A percentile compares a stretch with the other conserved stretches of the same genome.
These are phyloP conservation scores for Drosophila siamana DNA, from an alignment of 2,888 invertebrate species.

Conservation along the genomic window DNA sequence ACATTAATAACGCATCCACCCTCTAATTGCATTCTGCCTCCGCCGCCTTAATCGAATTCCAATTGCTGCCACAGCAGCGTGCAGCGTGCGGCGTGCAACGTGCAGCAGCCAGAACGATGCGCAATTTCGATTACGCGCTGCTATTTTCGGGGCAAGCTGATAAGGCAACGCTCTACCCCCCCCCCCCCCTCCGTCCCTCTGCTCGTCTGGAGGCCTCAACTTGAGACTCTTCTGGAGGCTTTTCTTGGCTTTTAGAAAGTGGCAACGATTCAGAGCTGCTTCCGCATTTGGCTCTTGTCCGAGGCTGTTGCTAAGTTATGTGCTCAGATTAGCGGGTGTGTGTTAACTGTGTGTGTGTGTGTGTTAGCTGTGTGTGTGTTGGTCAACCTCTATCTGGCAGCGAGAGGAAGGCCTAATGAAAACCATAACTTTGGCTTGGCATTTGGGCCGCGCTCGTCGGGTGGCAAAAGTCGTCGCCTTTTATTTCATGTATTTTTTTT, in stretches of 20 bases:
- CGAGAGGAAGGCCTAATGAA: constrained; percentile 63
- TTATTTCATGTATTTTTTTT: too few species aligned
- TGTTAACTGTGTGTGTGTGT: constrained; percentile 55
- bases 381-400: constrained; percentile 48
- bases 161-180: constrained; percentile 25
- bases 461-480: constrained; percentile 46
- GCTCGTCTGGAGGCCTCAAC: too few species aligned
- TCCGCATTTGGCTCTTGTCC: constrained; percentile 62
- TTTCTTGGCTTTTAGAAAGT: constrained; percentile 54
- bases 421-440: constrained; percentile 73
- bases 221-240: constrained; percentile 11
- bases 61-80: constrained; percentile 37
- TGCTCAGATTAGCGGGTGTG: constrained; percentile 79
- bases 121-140: constrained; percentile 80
- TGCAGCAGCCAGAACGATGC: constrained; percentile 61
- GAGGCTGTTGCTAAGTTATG: constrained; percentile 67
- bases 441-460: constrained; percentile 47
- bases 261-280: constrained; percentile 58
- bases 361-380: constrained; percentile 8
- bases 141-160: constrained; percentile 57
- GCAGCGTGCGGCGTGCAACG: constrained; percentile 14
- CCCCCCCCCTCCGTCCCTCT: background rate
- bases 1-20: constrained; percentile 85
- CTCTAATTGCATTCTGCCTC: constrained; percentile 83
- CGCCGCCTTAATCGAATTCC: constrained; percentile 73